Evolutionary conservation across 2,888 invertebrate species (phyloP).

Genomic region (Cantharis nigra): DNA sequence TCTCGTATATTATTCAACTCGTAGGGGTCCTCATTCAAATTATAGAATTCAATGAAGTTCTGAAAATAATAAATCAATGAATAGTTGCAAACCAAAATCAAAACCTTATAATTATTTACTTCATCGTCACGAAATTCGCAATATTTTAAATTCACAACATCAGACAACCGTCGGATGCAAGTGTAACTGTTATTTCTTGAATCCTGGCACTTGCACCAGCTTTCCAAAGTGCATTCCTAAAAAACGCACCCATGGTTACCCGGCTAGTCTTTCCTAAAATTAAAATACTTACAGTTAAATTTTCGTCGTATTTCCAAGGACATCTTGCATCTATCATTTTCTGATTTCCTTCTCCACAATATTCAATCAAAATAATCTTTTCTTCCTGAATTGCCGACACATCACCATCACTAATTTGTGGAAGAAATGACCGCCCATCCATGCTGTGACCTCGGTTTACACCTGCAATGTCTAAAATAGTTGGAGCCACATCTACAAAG

Average conservation of each 20-base stretch:
- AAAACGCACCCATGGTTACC: slow-evolving; percentile 37
- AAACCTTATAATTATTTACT: neutral
- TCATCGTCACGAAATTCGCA: slow-evolving; percentile 65
- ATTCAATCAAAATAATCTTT: slow-evolving; percentile 75
- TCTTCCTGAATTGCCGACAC: slow-evolving; percentile 44
- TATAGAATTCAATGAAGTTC: slow-evolving; percentile 79
- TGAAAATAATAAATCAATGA: slow-evolving; percentile 50
- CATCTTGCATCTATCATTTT: slow-evolving; percentile 65
- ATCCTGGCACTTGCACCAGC: slow-evolving; percentile 86
- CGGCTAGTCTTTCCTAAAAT: too few relatives aligned
- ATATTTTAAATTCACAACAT: slow-evolving; percentile 62
- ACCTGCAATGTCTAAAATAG: slow-evolving; percentile 75
- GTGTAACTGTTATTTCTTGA: slow-evolving; percentile 80
- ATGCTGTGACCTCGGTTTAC: slow-evolving; percentile 58
- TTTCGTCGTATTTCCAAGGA: slow-evolving; percentile 64
- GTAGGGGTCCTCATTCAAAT: slow-evolving; percentile 70
- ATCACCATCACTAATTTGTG: slow-evolving; percentile 29
- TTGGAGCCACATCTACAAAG: slow-evolving; percentile 84
- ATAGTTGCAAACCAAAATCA: neutral
- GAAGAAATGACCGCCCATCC: slow-evolving; percentile 66
- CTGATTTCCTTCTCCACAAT: slow-evolving; percentile 75
- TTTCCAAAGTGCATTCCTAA: slow-evolving; percentile 67
- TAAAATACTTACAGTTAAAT: slow-evolving; percentile 62
- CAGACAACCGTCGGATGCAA: slow-evolving; percentile 71
- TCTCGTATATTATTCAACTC: slow-evolving; percentile 70